Evolutionary conservation across 2,888 invertebrate genomes (phyloP).

Genomic region (Teleogryllus oceanicus): DNA sequence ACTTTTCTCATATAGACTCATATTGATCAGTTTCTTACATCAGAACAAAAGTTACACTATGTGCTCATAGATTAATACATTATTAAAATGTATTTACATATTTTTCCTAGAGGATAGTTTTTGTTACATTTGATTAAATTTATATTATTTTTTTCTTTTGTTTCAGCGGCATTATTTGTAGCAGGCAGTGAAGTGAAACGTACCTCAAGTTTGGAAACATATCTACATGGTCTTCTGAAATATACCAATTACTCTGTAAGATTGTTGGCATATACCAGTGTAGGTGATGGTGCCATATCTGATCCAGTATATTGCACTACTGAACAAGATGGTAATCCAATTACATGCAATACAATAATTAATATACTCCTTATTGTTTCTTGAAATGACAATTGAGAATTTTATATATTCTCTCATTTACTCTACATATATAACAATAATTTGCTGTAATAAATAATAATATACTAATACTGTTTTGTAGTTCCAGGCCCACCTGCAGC

Average conservation of each 20-base stretch:
- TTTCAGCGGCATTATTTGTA: background rate
- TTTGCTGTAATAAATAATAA: background rate
- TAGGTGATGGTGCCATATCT: constrained; percentile 50
- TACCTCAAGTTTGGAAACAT: constrained; percentile 41
- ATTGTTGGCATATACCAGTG: constrained; percentile 49
- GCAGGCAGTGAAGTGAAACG: constrained; percentile 39
- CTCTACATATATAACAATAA: background rate
- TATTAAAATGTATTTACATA: background rate
- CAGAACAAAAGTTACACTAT: too few species aligned
- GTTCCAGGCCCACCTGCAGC: constrained; percentile 47
- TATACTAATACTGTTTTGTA: constrained; percentile 36
- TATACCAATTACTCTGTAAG: constrained; percentile 52
- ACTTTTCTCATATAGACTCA: too few species aligned
- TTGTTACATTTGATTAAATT: background rate
- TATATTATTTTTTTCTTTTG: background rate
- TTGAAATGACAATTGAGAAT: too few species aligned
- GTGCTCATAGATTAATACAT: too few species aligned
- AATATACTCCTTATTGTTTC: too few species aligned
- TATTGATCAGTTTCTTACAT: too few species aligned
- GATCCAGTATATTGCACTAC: constrained; percentile 47
- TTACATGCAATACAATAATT: too few species aligned
- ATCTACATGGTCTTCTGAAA: constrained; percentile 45
- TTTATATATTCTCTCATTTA: background rate
- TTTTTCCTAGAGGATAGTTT: background rate
- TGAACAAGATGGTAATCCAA: constrained; percentile 47